Conservation (phyloP, 1,140 invertebrate species). For the Stenopsyche tienmushanensis region DNA sequence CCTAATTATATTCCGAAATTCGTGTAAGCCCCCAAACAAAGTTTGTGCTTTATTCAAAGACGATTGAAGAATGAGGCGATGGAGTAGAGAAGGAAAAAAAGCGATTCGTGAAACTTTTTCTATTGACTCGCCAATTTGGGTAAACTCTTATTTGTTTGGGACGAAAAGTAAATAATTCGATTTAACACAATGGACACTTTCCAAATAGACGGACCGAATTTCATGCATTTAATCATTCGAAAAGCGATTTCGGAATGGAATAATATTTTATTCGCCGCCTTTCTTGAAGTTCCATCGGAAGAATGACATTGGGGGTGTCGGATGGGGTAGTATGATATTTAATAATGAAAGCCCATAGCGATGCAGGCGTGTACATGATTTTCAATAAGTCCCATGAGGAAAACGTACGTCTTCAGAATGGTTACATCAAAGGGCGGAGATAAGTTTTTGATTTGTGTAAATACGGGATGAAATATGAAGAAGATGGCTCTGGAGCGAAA, state of each 20-base stretch:
- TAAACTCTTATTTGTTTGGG: slow-evolving; percentile 11
- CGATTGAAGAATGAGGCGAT: too few species aligned
- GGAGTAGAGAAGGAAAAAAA: not conserved
- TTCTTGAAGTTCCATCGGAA: too few species aligned
- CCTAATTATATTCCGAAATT: too few species aligned
- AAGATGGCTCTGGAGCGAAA: too few species aligned
- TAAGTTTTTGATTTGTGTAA: not conserved
- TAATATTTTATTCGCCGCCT: too few species aligned
- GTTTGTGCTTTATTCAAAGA: too few species aligned
- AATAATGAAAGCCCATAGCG: not conserved
- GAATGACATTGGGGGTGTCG: too few species aligned
- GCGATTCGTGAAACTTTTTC: slow-evolving; percentile 2
- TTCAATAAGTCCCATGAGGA: not conserved
- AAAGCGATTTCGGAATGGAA: too few species aligned
- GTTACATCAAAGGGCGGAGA: not conserved
- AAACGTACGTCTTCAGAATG: not conserved
- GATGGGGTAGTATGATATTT: not conserved
- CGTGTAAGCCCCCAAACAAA: too few species aligned
- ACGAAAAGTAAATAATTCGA: slow-evolving; percentile 10
- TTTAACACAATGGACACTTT: slow-evolving; percentile 11
- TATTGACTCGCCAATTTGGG: slow-evolving; percentile 11
- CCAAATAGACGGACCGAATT: not conserved
- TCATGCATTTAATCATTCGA: not conserved
- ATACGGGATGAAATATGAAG: not conserved
- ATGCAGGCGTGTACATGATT: not conserved